Base-by-base conservation (phyloP, 2,888 invertebrate species). In the Agriotes lineatus region DNA sequence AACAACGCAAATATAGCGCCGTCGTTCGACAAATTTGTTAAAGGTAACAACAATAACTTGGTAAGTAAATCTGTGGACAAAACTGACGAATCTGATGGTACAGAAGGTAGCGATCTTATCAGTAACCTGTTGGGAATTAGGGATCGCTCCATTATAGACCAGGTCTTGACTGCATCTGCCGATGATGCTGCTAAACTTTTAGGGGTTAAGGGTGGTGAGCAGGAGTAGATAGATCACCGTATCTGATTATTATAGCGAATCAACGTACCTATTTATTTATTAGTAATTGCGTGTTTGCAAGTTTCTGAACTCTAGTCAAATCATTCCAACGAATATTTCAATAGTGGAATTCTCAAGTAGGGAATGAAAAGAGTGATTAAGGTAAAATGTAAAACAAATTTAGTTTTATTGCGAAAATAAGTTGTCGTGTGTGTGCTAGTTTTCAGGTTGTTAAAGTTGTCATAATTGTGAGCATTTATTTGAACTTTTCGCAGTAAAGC, bases 111-210 rank as follows among this genome's bases (percentile, higher is more conserved):
- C 69, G 95, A 96, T 82, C 87, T 97, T 65, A 95, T 97, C 75
- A 95, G 96, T 7, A 96, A 96, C 83, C 87, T 97, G 0, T 86
- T 97, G 14, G 96, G 96, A 0, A 94, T 97, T 69, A 90, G 93
- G 42, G 96, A 95, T 82, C 90, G 92, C 75, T 92, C 93, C 12
- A 90, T 94, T 69, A 92, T 97, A 61, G 96, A 96, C 80, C 92
- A 93, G 83, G 89, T 94, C 72, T 88, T 96, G 30, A 89, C 92
- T 1, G 93, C 94, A 20, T 91, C 95, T 25, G 90, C 91, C 74
- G 95, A 95, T 81, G 96, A 96, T 19, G 96, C 96, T 0, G 94
- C 95, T 81, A 88, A 96, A 72, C 86, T 96, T 19, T 93, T 96
- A 19, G 93, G 96, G 58, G 92, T 94, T 71, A 92, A 91, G 71